These are phyloP conservation scores for Syrmaticus mikado DNA, from an alignment of 2,113 vertebrate genomes.

Conservation along the genomic window DNA sequence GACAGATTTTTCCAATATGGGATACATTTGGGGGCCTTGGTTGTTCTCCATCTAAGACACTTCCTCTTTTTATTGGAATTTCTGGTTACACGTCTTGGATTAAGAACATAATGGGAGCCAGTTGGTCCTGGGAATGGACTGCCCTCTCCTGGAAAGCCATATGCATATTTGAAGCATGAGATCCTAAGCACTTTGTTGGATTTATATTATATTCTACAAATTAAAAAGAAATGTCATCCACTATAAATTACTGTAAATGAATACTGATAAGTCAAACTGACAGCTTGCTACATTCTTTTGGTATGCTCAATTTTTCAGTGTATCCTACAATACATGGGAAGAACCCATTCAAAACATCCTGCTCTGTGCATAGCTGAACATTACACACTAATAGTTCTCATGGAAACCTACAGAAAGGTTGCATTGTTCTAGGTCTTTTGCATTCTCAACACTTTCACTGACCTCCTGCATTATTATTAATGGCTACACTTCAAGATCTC, in stretches of 20 bases:
- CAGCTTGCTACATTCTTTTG: background rate
- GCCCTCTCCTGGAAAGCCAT: background rate
- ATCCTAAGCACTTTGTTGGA: background rate
- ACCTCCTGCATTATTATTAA: background rate
- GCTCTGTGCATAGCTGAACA: background rate
- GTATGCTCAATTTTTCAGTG: background rate
- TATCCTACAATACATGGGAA: background rate
- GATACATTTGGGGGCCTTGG: conserved; percentile 84
- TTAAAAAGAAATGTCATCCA: background rate
- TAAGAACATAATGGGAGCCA: conserved; percentile 32
- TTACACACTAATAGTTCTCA: background rate
- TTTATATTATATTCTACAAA: background rate
- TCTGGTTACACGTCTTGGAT: conserved; percentile 82
- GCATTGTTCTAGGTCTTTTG: background rate
- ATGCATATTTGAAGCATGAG: fast-evolving
- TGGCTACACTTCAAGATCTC: background rate
- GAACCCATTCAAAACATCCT: background rate
- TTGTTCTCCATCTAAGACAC: conserved; percentile 84
- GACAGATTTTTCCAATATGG: conserved; percentile 82
- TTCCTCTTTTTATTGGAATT: conserved; percentile 84
- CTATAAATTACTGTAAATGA: background rate
- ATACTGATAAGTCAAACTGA: background rate
- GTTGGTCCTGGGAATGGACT: conserved; percentile 13
- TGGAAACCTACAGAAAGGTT: background rate
- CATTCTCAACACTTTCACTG: background rate